These are phyloP conservation scores for Sapayoa aenigma DNA, from an alignment of 2,113 vertebrate genomes.

Conservation along the genomic window DNA sequence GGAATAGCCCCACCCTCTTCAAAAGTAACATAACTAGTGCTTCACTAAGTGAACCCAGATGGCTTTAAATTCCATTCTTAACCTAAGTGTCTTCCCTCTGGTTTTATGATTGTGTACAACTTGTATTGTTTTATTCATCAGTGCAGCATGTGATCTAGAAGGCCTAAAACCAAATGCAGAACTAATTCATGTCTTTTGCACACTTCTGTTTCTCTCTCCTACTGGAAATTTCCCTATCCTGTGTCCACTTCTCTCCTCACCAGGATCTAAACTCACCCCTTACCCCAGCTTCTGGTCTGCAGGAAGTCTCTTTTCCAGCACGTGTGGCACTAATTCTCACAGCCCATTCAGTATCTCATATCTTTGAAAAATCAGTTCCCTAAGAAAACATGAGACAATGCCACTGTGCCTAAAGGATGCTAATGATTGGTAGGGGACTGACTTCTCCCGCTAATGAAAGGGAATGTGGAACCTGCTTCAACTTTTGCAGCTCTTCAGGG, in stretches of 20 bases:
- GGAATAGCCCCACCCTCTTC: not conserved
- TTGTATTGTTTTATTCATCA: not conserved
- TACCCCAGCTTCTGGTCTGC: not conserved
- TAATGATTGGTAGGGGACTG: not conserved
- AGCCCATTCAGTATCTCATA: not conserved
- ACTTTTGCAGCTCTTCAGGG: slow-evolving; percentile 41
- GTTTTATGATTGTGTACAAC: not conserved
- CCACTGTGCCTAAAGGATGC: not conserved
- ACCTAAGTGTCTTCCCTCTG: not conserved
- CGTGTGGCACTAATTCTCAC: not conserved
- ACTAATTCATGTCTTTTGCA: not conserved
- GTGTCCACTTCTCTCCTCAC: not conserved
- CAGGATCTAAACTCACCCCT: not conserved
- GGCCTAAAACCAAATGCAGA: not conserved
- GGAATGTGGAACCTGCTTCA: not conserved
- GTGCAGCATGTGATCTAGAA: not conserved
- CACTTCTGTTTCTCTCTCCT: not conserved
- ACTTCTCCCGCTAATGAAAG: not conserved
- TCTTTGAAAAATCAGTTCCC: not conserved
- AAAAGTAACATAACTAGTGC: not conserved
- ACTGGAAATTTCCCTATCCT: not conserved
- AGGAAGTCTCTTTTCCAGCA: not conserved
- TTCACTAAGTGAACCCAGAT: not conserved
- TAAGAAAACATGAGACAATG: not conserved
- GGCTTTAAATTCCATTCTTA: not conserved